phyloP scores from a whole-genome alignment of 2,113 vertebrate species.

The Peucedramus taeniatus region DNA sequence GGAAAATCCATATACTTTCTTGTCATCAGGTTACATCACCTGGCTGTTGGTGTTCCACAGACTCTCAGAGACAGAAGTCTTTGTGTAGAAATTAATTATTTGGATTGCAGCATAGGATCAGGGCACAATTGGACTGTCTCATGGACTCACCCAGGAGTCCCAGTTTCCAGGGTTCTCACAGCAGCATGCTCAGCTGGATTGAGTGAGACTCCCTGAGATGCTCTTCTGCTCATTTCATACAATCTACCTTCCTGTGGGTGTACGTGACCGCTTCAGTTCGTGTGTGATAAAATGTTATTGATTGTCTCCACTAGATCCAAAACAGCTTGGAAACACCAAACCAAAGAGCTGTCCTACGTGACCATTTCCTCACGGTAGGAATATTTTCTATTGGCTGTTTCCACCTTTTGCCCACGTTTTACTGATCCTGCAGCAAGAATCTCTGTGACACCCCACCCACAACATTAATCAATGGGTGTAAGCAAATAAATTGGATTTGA shows the following conservation, averaged over 20 bases:
- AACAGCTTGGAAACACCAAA: background rate
- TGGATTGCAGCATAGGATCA: background rate
- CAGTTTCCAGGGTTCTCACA: background rate
- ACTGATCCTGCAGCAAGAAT: background rate
- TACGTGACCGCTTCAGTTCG: background rate
- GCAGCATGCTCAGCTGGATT: background rate
- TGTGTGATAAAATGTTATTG: background rate
- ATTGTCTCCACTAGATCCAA: background rate
- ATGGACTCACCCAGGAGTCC: background rate
- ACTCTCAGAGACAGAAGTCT: background rate
- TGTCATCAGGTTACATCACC: background rate
- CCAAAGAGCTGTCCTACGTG: background rate
- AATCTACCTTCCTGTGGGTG: background rate
- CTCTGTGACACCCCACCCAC: background rate
- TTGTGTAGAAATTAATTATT: background rate
- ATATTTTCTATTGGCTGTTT: background rate
- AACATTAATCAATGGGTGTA: background rate
- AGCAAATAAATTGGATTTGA: background rate
- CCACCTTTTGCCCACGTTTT: background rate
- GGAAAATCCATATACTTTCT: background rate
- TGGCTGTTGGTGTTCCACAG: background rate
- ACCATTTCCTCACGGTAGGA: background rate
- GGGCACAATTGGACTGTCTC: background rate
- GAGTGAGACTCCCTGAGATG: background rate
- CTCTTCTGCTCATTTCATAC: background rate